Evolutionary conservation across 2,888 invertebrate genomes (phyloP), one percentile per base, ranked within the genome.

Genomic region (Acanthosoma haemorrhoidale): DNA sequence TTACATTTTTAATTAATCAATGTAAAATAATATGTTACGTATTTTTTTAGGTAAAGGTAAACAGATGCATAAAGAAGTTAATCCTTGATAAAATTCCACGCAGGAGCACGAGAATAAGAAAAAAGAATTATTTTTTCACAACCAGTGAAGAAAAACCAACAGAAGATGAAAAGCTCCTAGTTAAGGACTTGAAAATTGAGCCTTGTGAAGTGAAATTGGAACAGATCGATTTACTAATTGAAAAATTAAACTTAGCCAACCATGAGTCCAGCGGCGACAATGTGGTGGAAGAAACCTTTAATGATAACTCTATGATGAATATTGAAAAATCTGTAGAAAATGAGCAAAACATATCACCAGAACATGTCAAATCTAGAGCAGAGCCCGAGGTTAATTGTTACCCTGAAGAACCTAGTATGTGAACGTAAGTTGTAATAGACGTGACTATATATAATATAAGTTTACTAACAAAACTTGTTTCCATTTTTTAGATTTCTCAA

Each of bases 41-140:
- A 1, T n/a, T 6, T 51, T 51, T 32, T 51, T 51, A 51, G 51
- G 51, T 51, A 51, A 51, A 29, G n/a, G 51, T 51, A n/a, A 51
- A 51, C 21, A 51, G 25, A 25, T 25, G n/a, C 29, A 25, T 25
- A 3, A 51, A 51, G 29, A 11, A n/a, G n/a, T n/a, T 3, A 4
- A 25, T 25, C 29, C 29, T n/a, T 25, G 25, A n/a, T 8, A 5
- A 29, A 60, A 32, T 32, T 5, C 60, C 60, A 9, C n/a, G 60
- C 29, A 60, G 60, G 9, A 60, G 60, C 32, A 31, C 32, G 16
- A 60, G 60, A 60, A 60, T 60, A 16, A 60, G 16, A 60, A 60
- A 15, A 21, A 60, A 29, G 32, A 60, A 60, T 34, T 34, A 18
- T 16, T 60, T n/a, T 16, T 60, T 8, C 29, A 11, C 16, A 3